Percentiles rank a stretch among this genome's conserved stretches.
These are phyloP conservation scores for Numida meleagris DNA, from an alignment of 2,113 vertebrate species.

Conservation along the genomic window DNA sequence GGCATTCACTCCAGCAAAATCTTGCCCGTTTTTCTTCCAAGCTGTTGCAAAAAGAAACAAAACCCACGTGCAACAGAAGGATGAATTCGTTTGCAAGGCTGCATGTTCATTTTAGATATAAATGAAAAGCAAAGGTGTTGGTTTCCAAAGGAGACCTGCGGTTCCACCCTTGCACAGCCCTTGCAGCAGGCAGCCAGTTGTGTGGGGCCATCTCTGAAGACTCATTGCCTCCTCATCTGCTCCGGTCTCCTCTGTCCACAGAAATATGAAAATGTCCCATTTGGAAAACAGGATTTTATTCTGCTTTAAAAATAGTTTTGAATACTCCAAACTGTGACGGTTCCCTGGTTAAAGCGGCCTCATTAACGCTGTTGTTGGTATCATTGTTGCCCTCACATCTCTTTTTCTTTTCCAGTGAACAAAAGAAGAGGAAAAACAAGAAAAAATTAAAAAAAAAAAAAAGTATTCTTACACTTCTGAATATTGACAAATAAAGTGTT, in stretches of 20 bases:
- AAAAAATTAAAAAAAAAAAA: too few species aligned
- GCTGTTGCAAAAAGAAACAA: not conserved
- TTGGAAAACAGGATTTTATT: constrained; percentile 46
- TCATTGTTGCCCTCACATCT: not conserved
- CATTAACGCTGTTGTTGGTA: not conserved
- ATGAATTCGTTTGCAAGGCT: not conserved
- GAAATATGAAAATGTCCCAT: constrained; percentile 60
- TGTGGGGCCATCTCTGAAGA: constrained; percentile 68
- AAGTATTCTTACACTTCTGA: not conserved
- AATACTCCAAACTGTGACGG: not conserved
- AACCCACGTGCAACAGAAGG: not conserved
- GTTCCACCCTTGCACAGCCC: constrained; percentile 6
- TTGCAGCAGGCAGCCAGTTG: constrained; percentile 46
- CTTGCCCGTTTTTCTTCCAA: not conserved
- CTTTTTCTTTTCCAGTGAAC: not conserved
- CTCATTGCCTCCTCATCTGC: constrained; percentile 60
- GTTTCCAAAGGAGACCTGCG: constrained; percentile 61
- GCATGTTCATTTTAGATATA: not conserved
- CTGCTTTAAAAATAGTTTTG: not conserved
- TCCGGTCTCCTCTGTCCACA: constrained; percentile 54
- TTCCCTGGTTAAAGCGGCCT: not conserved
- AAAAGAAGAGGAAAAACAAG: not conserved
- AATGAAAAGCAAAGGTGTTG: not conserved
- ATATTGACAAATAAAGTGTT: not conserved
- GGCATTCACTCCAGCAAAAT: not conserved